Evolutionary conservation across 2,113 vertebrate species (phyloP).

Genomic region (Irena cyanogastra): DNA sequence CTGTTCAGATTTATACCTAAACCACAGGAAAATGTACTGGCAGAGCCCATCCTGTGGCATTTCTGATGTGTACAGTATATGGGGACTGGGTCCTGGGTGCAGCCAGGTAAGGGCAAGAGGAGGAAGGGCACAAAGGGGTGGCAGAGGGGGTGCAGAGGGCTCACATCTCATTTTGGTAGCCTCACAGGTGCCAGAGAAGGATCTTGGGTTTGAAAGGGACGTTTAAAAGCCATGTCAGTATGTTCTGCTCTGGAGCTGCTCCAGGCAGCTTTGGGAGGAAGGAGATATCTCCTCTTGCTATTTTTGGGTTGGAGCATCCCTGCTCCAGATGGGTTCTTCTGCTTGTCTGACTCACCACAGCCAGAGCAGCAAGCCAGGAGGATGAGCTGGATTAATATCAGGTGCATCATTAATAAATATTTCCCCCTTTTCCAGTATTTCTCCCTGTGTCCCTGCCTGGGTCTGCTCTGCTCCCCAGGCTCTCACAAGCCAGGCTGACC

Average conservation of each 20-base stretch:
- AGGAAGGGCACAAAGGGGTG: not conserved
- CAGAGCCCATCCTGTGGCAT: not conserved
- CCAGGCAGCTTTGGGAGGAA: not conserved
- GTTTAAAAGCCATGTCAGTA: accelerated
- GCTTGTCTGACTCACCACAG: not conserved
- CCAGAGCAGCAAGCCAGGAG: not conserved
- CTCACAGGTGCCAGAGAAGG: not conserved
- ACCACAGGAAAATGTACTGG: not conserved
- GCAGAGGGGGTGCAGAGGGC: not conserved
- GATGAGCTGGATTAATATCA: not conserved
- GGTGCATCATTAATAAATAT: not conserved
- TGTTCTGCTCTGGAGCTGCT: not conserved
- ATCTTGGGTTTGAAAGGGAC: not conserved
- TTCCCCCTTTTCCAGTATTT: not conserved
- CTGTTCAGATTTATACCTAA: not conserved
- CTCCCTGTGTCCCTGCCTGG: not conserved
- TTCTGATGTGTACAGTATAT: accelerated
- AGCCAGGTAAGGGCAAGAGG: not conserved
- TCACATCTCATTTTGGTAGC: not conserved
- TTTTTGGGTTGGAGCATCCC: not conserved
- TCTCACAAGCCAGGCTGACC: not conserved
- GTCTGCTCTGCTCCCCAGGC: not conserved
- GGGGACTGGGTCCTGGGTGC: too few species aligned
- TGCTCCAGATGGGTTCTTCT: accelerated
- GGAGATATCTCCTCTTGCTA: not conserved